A percentile compares a stretch with the other conserved stretches of the same genome.
Conservation (phyloP, 2,797 vertebrate genomes). For the Varecia variegata region DNA sequence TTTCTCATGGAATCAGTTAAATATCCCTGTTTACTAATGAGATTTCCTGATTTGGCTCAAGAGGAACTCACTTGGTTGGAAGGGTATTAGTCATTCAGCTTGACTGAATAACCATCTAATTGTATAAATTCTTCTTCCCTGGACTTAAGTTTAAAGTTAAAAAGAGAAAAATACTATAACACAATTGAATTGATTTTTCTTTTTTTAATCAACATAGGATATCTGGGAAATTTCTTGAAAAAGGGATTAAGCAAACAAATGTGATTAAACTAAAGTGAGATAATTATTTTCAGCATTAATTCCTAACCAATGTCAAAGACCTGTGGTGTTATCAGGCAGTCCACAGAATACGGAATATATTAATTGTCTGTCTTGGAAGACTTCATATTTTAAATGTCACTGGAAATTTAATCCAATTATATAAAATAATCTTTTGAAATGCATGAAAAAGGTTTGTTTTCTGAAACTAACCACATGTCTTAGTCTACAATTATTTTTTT, state of each 20-base stretch:
- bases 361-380: conserved; percentile 32
- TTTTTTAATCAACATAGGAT: not conserved
- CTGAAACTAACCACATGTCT: not conserved
- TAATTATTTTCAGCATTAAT: conserved; percentile 45
- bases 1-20: not conserved
- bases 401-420: conserved; percentile 50
- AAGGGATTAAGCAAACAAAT: conserved; percentile 30
- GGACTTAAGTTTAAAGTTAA: conserved; percentile 9
- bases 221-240: not conserved
- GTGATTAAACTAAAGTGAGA: conserved; percentile 34
- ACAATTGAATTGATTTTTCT: not conserved
- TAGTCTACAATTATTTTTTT: not conserved
- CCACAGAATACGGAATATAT: conserved; percentile 13
- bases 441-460: not conserved
- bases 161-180: not conserved
- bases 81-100: not conserved
- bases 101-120: not conserved
- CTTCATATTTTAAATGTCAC: conserved; percentile 55
- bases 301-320: conserved; percentile 18
- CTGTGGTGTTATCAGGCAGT: not conserved
- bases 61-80: not conserved
- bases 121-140: not conserved
- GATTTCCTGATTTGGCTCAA: not conserved
- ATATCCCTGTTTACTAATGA: not conserved
- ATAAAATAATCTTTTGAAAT: conserved; percentile 38